Evolutionary conservation across 35 echinoderm and acorn worm genomes (phyloP).

Genomic region (Anneissia japonica): DNA sequence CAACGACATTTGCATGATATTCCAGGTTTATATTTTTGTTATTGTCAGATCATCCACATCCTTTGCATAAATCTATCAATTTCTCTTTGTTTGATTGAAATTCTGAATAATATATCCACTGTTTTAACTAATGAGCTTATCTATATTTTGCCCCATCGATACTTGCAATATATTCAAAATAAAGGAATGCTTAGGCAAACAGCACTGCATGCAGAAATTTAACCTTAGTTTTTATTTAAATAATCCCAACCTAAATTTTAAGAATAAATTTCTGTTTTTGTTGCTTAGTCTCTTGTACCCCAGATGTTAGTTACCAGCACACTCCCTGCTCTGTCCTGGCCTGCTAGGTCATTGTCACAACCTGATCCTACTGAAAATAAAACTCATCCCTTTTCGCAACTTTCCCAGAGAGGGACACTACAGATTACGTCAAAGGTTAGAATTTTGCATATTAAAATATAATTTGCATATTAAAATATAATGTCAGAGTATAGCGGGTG

Average conservation of each 20-base stretch:
- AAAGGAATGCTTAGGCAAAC: too few relatives aligned
- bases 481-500: too few relatives aligned
- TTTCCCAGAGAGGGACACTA: background rate
- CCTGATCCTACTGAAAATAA: background rate
- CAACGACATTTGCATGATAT: background rate
- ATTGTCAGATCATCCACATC: background rate
- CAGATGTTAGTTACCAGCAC: background rate
- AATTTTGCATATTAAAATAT: background rate
- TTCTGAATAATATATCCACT: too few relatives aligned
- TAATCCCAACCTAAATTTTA: background rate
- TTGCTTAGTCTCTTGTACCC: background rate
- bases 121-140: too few relatives aligned
- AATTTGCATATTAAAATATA: too few relatives aligned
- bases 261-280: background rate
- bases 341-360: background rate
- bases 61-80: too few relatives aligned
- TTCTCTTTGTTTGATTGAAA: too few relatives aligned
- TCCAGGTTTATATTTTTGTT: background rate
- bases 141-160: too few relatives aligned
- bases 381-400: background rate
- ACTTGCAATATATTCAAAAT: too few relatives aligned
- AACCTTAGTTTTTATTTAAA: background rate
- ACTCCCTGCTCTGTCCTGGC: background rate
- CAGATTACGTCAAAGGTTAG: background rate
- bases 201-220: background rate